phyloP scores from a whole-genome alignment of 2,888 invertebrate species.

The Metallyticus violacea region DNA sequence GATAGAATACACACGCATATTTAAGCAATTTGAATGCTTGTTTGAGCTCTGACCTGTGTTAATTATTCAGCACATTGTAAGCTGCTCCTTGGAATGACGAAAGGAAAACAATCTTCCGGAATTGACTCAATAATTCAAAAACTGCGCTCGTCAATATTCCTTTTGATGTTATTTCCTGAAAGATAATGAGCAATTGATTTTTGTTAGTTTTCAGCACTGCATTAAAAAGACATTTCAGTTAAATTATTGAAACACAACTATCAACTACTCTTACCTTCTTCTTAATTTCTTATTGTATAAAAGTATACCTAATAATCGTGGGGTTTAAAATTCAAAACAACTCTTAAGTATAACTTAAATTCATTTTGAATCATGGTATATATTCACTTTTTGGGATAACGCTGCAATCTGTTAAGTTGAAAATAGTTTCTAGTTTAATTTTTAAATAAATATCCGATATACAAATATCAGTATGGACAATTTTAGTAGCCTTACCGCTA shows the following conservation, averaged over 20 bases:
- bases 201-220: not conserved
- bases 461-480: too few species aligned
- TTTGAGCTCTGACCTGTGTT: not conserved
- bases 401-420: too few species aligned
- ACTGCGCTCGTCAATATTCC: not conserved
- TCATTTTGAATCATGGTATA: too few species aligned
- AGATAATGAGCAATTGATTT: not conserved
- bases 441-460: too few species aligned
- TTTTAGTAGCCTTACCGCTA: too few species aligned
- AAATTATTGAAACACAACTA: not conserved
- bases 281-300: not conserved
- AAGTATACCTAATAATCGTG: too few species aligned
- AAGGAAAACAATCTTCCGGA: not conserved
- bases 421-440: too few species aligned
- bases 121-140: not conserved
- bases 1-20: not conserved
- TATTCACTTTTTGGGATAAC: too few species aligned
- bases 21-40: not conserved
- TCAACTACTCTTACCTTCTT: not conserved
- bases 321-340: too few species aligned
- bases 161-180: not conserved
- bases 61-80: not conserved
- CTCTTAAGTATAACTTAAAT: too few species aligned
- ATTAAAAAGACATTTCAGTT: not conserved
- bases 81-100: not conserved